Conservation (phyloP, 2,113 vertebrate genomes). For the Ivindomyrus marchei region DNA sequence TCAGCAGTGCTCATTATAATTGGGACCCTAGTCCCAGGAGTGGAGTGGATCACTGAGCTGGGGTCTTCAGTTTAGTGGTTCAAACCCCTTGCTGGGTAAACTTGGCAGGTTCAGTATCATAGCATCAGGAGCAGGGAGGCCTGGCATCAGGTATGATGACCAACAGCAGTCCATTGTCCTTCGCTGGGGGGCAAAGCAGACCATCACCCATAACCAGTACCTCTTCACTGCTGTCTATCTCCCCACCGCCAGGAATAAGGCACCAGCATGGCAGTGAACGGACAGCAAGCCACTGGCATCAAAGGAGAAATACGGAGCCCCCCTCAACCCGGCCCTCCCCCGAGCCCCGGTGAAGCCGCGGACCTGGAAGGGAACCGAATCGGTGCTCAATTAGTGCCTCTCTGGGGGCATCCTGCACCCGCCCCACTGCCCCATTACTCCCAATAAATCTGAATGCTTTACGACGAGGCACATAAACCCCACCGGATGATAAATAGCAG, state of each 20-base stretch:
- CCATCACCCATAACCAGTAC: neutral
- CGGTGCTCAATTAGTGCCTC: slow-evolving; percentile 49
- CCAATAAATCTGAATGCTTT: slow-evolving; percentile 68
- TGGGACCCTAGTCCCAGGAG: neutral
- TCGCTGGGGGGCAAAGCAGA: neutral
- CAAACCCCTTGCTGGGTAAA: neutral
- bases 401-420: slow-evolving; percentile 46
- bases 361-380: slow-evolving; percentile 14
- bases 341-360: slow-evolving; percentile 40
- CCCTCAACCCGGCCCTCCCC: slow-evolving; percentile 14
- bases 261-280: neutral
- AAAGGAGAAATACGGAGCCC: slow-evolving; percentile 50
- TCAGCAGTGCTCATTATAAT: neutral
- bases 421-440: slow-evolving; percentile 56
- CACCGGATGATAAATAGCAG: slow-evolving; percentile 68
- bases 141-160: neutral
- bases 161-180: neutral
- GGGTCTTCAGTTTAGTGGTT: neutral
- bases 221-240: neutral
- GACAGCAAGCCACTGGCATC: slow-evolving; percentile 47
- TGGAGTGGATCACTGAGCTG: neutral
- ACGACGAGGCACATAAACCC: slow-evolving; percentile 70
- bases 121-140: neutral
- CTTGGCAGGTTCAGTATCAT: neutral
- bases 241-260: neutral